Percentiles rank a stretch among this genome's conserved stretches.
phyloP scores from a whole-genome alignment of 2,113 vertebrate species.

The Eptesicus fuscus region DNA sequence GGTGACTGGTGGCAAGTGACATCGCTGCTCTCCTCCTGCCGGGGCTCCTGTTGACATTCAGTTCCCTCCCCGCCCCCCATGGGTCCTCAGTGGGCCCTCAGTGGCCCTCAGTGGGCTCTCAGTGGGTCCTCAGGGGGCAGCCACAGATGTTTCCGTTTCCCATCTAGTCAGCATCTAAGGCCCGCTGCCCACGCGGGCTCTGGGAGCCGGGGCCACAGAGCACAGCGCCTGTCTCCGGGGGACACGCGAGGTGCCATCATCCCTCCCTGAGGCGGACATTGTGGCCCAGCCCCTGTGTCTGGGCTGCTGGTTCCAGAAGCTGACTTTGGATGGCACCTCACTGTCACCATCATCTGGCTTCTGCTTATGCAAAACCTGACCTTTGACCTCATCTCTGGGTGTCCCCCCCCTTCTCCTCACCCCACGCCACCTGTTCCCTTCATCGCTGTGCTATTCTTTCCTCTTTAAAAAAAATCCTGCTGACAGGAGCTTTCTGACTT shows the following conservation, averaged over 20 bases:
- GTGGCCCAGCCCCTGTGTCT: fast-evolving
- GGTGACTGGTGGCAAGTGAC: not conserved
- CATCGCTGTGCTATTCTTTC: conserved; percentile 40
- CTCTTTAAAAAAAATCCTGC: conserved; percentile 53
- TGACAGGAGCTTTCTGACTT: conserved; percentile 76
- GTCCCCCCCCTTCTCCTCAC: conserved; percentile 50
- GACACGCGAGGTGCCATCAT: fast-evolving
- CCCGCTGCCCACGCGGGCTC: not conserved
- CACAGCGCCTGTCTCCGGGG: fast-evolving
- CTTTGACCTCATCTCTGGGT: conserved; percentile 43
- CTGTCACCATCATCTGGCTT: not conserved
- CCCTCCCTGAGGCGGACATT: fast-evolving
- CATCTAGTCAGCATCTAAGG: fast-evolving
- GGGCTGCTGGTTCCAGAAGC: not conserved
- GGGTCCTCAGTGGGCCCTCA: not conserved
- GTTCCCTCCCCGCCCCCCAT: not conserved
- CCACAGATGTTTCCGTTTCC: not conserved
- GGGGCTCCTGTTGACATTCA: not conserved
- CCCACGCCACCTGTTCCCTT: not conserved
- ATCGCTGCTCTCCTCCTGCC: not conserved
- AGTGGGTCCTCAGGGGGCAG: fast-evolving
- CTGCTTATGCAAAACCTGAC: conserved; percentile 28
- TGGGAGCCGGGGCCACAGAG: fast-evolving
- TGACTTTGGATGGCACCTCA: not conserved
- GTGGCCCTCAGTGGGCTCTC: no score